Evolutionary conservation across 2,113 vertebrate genomes (phyloP), one percentile per base, ranked within the genome.

Genomic region (Psittacus erithacus): DNA sequence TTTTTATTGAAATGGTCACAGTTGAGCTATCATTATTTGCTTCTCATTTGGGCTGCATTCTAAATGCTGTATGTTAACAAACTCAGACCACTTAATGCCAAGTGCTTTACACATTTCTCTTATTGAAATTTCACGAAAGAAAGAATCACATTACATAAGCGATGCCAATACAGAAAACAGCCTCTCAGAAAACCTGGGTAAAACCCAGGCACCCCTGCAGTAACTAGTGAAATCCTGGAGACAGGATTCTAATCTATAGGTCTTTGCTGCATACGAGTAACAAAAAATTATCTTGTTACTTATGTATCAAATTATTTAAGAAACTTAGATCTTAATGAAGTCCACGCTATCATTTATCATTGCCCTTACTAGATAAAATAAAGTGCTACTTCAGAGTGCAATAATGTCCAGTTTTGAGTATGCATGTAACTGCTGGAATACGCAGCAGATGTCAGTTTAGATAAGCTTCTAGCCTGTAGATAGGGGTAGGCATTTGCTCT

Each of bases 71-170:
- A 69, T 0, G 0, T 49, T 90, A 94, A 80, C 78, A 92, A 94
- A 82, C 63, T 65, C 55, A 29, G 44, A 71, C 29, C 69, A 39
- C 29, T 87, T 91, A 47, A 82, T 62, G 84, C 62, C 50, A 91
- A 93, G 38, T 47, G 55, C 68, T 57, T 91, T 77, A 65, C 28
- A 52, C 43, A 16, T 87, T 90, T 93, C 71, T 81, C 85, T 90
- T 77, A 88, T 90, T 93, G 57, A 92, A 75, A 88, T 81, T 82
- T 91, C 49, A 81, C n/a, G 53, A 74, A 75, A 90, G 74, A 73
- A 87, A 91, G 82, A 82, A 87, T 86, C 57, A 41, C 16, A 27
- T 85, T 76, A 53, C 49, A 62, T 2, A 12, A 53, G 41, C 33
- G 43, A 68, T 92, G 60, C 70, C 62, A 76, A 38, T 46, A 53